Conservation (phyloP, 2,888 invertebrate species). For the Bellardia pandia region DNA sequence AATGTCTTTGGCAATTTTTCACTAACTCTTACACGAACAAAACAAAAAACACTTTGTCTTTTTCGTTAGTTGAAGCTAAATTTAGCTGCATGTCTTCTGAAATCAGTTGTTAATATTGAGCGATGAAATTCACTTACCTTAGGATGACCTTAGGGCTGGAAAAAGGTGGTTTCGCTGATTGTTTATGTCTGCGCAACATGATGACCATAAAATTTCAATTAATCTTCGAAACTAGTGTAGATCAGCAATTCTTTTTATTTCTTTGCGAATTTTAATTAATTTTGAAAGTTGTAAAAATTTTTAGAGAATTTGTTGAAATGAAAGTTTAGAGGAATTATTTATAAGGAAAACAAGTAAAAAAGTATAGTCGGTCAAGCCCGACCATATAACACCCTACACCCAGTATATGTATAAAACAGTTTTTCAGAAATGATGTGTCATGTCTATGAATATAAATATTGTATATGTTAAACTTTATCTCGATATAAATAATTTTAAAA, state of each 20-base stretch:
- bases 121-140: slow-evolving; percentile 67
- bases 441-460: too few relatives aligned
- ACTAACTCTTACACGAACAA: slow-evolving; percentile 14
- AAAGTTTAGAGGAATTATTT: background rate
- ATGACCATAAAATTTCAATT: slow-evolving; percentile 75
- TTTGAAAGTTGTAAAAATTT: background rate
- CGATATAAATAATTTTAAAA: too few relatives aligned
- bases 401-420: too few relatives aligned
- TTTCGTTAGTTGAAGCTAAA: slow-evolving; percentile 16
- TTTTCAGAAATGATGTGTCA: too few relatives aligned
- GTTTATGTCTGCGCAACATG: slow-evolving; percentile 79
- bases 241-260: background rate
- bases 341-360: background rate
- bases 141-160: slow-evolving; percentile 72
- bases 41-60: slow-evolving; percentile 41
- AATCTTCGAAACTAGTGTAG: slow-evolving; percentile 59
- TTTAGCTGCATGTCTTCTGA: slow-evolving; percentile 30
- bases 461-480: too few relatives aligned
- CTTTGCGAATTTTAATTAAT: slow-evolving; percentile 11
- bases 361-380: too few relatives aligned
- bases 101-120: slow-evolving; percentile 47
- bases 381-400: too few relatives aligned
- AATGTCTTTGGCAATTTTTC: slow-evolving; percentile 71
- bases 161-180: slow-evolving; percentile 82
- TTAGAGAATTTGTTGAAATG: background rate